Conservation (phyloP, 2,113 vertebrate species). For the Poecile atricapillus region DNA sequence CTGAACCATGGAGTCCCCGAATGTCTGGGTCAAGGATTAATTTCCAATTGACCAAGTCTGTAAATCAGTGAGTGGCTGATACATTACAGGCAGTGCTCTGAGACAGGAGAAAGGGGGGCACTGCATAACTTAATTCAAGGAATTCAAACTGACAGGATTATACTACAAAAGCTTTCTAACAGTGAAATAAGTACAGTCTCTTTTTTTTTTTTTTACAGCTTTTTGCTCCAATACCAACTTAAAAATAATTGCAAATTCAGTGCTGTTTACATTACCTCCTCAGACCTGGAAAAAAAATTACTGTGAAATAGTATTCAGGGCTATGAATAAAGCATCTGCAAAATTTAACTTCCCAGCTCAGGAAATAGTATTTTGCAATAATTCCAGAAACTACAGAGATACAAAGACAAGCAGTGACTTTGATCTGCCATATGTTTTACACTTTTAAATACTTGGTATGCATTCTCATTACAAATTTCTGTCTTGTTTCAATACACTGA, state of each 20-base stretch:
- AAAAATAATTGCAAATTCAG: not conserved
- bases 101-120: not conserved
- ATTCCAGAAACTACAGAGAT: not conserved
- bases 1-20: not conserved
- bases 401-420: not conserved
- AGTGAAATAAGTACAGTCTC: not conserved
- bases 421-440: not conserved
- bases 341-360: not conserved
- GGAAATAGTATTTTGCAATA: not conserved
- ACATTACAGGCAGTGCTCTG: not conserved
- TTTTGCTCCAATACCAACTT: not conserved
- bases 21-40: not conserved
- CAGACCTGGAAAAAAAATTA: not conserved
- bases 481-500: not conserved
- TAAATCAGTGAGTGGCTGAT: not conserved
- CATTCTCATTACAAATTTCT: not conserved
- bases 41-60: not conserved
- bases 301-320: not conserved
- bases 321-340: not conserved
- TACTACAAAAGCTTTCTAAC: not conserved
- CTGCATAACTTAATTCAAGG: not conserved
- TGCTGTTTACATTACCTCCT: not conserved
- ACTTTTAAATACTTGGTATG: not conserved
- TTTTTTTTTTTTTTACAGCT: not conserved
- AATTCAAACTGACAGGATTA: not conserved